Evolutionary conservation across 2,888 invertebrate species (phyloP), one percentile per base, ranked within the genome.

Genomic region (Meliscaeva auricollis): DNA sequence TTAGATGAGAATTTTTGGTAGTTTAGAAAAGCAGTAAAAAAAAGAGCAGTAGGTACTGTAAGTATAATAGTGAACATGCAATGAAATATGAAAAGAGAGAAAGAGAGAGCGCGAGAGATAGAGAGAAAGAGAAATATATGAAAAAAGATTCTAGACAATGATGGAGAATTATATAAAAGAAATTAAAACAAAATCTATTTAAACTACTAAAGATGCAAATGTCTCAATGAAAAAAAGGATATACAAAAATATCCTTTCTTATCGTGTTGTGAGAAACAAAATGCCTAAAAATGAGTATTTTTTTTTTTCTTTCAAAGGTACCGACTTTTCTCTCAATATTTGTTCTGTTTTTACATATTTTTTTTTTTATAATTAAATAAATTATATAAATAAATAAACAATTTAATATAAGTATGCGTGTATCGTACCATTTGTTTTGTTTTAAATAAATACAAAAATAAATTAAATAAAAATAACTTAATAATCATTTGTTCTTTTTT

Each of bases 261-360:
- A 0, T 58, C 20, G 1, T 13, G 2, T 58, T 22, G 1, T 2
- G n/a, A 20, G 30, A 7, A 58, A 66, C 80, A 80, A 79, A n/a
- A 66, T 48, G 64, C 66, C 68, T 64, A 62, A 38, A 68, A 76
- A 76, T 85, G 85, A 85, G 85, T 85, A 85, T 77, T 35, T 58
- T 11, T 80, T 80, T 66, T 75, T 20, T 80, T 80, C 56, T 70
- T 72, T 64, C 62, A 88, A 64, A 90, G 89, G 89, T 90, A 90
- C 89, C 89, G 90, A 90, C 89, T 89, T 90, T 64, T 64, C 64
- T 64, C 64, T 64, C 46, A 64, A 46, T 64, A 30, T 41, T 30
- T 44, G 9, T 46, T 62, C n/a, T 60, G 13, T 46, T 64, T 46
- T 46, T 64, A 64, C 88, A 88, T 90, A 89, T 90, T 89, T 90